Percentiles rank a stretch among this genome's conserved stretches.
phyloP scores from a whole-genome alignment of 2,888 invertebrate species.

The Apamea anceps region DNA sequence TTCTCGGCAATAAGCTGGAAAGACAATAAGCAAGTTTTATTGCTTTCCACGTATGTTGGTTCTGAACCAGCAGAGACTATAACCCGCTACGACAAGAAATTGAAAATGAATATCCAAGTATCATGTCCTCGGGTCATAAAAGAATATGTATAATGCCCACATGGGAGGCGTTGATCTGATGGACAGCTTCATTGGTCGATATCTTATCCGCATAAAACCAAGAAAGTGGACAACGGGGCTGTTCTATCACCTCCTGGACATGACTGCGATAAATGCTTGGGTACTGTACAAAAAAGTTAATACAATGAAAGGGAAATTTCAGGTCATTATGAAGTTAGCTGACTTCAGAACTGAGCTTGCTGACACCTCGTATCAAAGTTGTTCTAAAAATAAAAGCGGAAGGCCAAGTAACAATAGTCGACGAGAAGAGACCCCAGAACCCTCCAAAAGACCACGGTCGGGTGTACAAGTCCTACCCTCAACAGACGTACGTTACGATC shows the following conservation, averaged over 20 bases:
- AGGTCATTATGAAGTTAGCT: slow-evolving; percentile 68
- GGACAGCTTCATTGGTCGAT: background rate
- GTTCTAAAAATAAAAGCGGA: slow-evolving; percentile 68
- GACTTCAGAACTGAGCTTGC: slow-evolving; percentile 72
- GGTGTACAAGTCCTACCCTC: slow-evolving; percentile 68
- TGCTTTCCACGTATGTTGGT: too few species aligned
- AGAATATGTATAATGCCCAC: too few species aligned
- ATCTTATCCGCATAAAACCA: slow-evolving; percentile 12
- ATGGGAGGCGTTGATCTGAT: too few species aligned
- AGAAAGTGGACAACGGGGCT: slow-evolving; percentile 24
- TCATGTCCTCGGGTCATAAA: too few species aligned
- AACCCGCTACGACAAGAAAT: too few species aligned
- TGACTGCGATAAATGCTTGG: slow-evolving; percentile 30
- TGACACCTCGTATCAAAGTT: slow-evolving; percentile 70
- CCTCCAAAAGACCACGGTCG: slow-evolving; percentile 67
- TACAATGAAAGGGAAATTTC: slow-evolving; percentile 23
- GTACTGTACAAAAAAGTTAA: slow-evolving; percentile 47
- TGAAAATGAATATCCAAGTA: too few species aligned
- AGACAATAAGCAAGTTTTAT: too few species aligned
- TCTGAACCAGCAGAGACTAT: too few species aligned
- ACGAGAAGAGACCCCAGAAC: slow-evolving; percentile 59
- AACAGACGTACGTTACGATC: slow-evolving; percentile 69
- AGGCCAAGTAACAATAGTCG: slow-evolving; percentile 66
- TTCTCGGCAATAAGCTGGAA: too few species aligned
- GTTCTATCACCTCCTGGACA: slow-evolving; percentile 18